phyloP scores from a whole-genome alignment of 2,797 vertebrate species.

The Xenops minutus region DNA sequence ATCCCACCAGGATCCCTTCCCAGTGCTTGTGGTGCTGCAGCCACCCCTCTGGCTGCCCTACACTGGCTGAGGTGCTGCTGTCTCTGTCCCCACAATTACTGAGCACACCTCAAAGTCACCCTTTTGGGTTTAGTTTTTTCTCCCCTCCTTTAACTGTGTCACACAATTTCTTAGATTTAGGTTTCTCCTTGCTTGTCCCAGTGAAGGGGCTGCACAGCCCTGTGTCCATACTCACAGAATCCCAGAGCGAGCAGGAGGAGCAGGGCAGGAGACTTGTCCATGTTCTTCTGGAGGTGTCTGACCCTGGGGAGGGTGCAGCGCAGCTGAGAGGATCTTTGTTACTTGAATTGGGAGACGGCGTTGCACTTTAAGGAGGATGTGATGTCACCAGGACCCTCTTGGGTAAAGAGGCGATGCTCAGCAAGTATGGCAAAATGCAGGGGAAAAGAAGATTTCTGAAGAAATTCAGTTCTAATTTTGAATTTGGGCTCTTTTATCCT shows the following conservation, averaged over 20 bases:
- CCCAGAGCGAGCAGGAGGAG: neutral
- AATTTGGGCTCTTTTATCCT: fast-evolving
- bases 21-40: neutral
- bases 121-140: neutral
- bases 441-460: neutral
- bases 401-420: neutral
- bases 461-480: neutral
- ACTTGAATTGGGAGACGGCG: neutral
- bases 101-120: neutral
- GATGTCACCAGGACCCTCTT: constrained; percentile 44
- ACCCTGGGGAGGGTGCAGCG: neutral
- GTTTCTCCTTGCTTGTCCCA: fast-evolving
- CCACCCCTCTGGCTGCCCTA: neutral
- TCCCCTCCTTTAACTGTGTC: neutral
- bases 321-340: neutral
- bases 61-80: fast-evolving
- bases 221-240: neutral
- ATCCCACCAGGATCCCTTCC: fast-evolving
- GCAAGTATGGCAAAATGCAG: neutral
- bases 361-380: constrained; percentile 17
- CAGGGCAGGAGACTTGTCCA: neutral
- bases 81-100: fast-evolving
- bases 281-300: neutral
- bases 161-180: fast-evolving
- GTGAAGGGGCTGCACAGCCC: fast-evolving